A percentile compares a stretch with the other conserved stretches of the same genome.
Evolutionary conservation across 2,113 vertebrate genomes (phyloP).

Genomic region (Carassius carassius): DNA sequence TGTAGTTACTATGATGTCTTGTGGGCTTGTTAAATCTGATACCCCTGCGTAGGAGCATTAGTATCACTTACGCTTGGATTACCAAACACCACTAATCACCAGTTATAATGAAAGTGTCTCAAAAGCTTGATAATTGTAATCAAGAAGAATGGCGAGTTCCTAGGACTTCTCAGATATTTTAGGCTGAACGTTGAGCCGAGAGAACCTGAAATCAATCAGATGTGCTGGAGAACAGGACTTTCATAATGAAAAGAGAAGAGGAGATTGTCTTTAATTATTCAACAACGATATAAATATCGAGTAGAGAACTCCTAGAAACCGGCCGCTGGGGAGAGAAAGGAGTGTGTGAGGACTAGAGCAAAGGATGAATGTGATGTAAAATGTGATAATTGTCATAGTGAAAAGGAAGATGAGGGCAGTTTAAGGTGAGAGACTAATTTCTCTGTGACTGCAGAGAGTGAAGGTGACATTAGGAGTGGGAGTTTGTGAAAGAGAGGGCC

Average conservation of each 20-base stretch:
- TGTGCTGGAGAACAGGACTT: background rate
- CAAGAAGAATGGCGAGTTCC: background rate
- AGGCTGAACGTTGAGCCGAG: conserved; percentile 26
- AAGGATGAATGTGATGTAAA: conserved; percentile 34
- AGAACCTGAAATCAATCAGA: conserved; percentile 40
- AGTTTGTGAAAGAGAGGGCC: conserved; percentile 23
- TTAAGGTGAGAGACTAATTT: conserved; percentile 47
- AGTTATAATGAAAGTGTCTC: background rate
- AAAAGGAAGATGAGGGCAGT: conserved; percentile 24
- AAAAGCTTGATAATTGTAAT: conserved; percentile 22
- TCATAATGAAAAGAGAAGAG: conserved; percentile 48
- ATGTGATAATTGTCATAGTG: conserved; percentile 51
- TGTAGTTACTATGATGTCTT: too few species aligned
- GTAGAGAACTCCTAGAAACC: conserved; percentile 43
- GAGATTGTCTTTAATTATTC: conserved; percentile 61
- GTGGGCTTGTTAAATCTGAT: background rate
- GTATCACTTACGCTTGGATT: background rate
- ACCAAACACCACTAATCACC: conserved; percentile 10
- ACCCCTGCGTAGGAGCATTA: background rate
- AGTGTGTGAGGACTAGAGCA: conserved; percentile 13
- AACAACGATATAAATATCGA: conserved; percentile 55
- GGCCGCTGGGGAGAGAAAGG: conserved; percentile 23
- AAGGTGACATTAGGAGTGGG: conserved; percentile 55
- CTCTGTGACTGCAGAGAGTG: conserved; percentile 41
- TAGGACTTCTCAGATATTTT: conserved; percentile 25